A percentile compares a stretch with the other conserved stretches of the same genome.
Evolutionary conservation across 2,797 vertebrate genomes (phyloP).

Genomic region (Acanthis flammea): DNA sequence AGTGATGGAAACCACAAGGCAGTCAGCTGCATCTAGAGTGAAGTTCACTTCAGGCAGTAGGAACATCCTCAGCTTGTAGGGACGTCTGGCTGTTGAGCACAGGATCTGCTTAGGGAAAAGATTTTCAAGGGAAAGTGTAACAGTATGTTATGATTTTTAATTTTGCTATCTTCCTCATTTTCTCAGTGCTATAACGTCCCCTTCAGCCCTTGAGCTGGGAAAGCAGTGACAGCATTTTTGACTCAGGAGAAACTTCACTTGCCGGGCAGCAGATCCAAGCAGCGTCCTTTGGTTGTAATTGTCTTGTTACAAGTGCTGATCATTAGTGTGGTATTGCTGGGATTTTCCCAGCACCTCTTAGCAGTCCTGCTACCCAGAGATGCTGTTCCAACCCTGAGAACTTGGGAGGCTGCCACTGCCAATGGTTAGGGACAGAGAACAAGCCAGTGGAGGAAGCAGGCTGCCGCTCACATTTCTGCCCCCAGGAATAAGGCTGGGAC

Average conservation of each 20-base stretch:
- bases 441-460: neutral
- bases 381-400: neutral
- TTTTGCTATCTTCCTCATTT: neutral
- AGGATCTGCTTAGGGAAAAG: neutral
- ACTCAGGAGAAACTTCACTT: neutral
- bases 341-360: neutral
- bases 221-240: neutral
- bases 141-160: neutral
- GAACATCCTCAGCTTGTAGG: neutral
- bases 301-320: neutral
- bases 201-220: neutral
- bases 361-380: neutral
- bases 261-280: neutral
- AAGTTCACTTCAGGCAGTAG: neutral
- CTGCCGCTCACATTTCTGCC: constrained; percentile 10
- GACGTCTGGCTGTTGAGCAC: neutral
- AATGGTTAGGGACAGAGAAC: neutral
- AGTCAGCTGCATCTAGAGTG: neutral
- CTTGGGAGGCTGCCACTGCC: neutral
- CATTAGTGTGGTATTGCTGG: neutral
- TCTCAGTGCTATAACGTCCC: neutral
- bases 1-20: neutral
- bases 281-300: neutral
- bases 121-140: neutral
- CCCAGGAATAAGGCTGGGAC: neutral